Evolutionary conservation across 2,888 invertebrate genomes (phyloP).

Genomic region (Drosophila fulvimacula): DNA sequence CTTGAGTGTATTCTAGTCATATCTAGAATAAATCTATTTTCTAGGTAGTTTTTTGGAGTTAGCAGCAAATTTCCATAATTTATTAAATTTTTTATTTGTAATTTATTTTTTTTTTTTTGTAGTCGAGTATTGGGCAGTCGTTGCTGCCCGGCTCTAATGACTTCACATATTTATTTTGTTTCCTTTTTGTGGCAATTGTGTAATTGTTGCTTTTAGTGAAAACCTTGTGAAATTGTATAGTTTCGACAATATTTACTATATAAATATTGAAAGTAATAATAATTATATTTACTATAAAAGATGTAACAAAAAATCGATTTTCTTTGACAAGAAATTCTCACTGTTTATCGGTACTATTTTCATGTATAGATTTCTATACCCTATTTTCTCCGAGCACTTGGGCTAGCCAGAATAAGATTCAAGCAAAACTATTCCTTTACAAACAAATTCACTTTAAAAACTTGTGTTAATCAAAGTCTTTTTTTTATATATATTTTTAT

Average conservation of each 20-base stretch:
- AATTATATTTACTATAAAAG: neutral
- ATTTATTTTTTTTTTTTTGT: too few species aligned
- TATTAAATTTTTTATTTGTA: too few species aligned
- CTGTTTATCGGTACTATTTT: neutral
- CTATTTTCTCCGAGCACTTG: too few species aligned
- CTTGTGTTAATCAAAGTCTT: neutral
- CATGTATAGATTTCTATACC: neutral
- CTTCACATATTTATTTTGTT: conserved; percentile 25
- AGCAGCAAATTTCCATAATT: neutral
- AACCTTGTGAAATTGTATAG: conserved; percentile 6
- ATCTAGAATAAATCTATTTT: neutral
- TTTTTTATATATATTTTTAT: neutral
- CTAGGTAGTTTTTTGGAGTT: neutral
- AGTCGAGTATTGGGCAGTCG: neutral
- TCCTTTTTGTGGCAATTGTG: conserved; percentile 44
- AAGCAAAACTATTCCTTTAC: neutral
- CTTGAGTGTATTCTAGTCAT: too few species aligned
- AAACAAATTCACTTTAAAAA: neutral
- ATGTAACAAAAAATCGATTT: neutral
- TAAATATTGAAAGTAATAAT: neutral
- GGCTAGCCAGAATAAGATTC: neutral
- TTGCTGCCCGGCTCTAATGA: neutral
- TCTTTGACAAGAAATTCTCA: neutral
- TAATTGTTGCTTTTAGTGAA: conserved; percentile 44
- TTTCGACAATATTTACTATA: neutral